Evolutionary conservation across 2,113 vertebrate genomes (phyloP).

Genomic region (Corydoras sp.): DNA sequence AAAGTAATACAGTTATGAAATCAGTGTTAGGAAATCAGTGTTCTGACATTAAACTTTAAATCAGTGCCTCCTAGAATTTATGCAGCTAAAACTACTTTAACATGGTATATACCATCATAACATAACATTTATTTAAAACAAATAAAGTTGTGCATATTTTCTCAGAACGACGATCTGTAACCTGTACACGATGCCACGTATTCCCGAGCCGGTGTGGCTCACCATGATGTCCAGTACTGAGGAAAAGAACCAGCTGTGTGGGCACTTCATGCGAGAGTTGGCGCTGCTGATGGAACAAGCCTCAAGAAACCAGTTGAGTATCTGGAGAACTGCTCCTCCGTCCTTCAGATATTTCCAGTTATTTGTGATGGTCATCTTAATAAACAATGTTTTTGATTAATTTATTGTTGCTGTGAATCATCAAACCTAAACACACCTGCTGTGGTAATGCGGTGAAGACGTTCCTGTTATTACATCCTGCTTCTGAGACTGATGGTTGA

Average conservation of each 20-base stretch:
- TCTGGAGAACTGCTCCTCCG: background rate
- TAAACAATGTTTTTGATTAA: too few species aligned
- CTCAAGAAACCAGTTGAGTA: constrained; percentile 92
- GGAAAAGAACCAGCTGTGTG: constrained; percentile 93
- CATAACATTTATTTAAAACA: background rate
- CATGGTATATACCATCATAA: too few species aligned
- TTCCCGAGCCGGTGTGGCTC: constrained; percentile 93
- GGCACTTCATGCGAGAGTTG: constrained; percentile 94
- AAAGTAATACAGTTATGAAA: too few species aligned
- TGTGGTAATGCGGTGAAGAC: too few species aligned
- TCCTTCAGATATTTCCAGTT: too few species aligned
- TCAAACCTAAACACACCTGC: too few species aligned
- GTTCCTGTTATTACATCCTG: too few species aligned
- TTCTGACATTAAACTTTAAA: too few species aligned
- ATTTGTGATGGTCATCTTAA: too few species aligned
- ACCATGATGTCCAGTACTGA: constrained; percentile 94
- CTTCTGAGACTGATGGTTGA: too few species aligned
- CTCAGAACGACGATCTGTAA: constrained; percentile 89
- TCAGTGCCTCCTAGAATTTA: background rate
- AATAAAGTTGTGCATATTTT: constrained; percentile 32
- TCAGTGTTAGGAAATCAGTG: too few species aligned
- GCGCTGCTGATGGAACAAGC: constrained; percentile 91
- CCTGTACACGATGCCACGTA: constrained; percentile 95
- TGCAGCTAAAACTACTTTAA: constrained; percentile 16
- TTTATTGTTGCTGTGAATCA: too few species aligned